phyloP scores from a whole-genome alignment of 2,113 vertebrate species.

The Ptychochromis oligacanthus region DNA sequence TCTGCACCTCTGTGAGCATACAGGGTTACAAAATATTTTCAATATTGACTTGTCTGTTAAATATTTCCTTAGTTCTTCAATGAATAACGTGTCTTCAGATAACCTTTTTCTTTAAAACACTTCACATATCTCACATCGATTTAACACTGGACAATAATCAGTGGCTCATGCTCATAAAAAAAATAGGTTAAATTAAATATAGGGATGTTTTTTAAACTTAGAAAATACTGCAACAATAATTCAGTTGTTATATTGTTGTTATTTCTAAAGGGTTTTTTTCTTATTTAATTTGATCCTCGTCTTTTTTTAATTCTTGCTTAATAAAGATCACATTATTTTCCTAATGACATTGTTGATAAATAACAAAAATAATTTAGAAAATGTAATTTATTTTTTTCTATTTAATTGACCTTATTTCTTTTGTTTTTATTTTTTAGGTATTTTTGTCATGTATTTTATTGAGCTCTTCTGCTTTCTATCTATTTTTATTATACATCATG shows the following conservation, averaged over 20 bases:
- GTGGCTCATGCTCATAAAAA: background rate
- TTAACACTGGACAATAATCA: background rate
- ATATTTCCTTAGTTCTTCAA: background rate
- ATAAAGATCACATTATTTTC: background rate
- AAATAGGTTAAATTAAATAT: background rate
- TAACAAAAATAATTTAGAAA: too few species aligned
- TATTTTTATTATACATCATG: background rate
- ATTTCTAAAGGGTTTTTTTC: too few species aligned
- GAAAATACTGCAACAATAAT: background rate
- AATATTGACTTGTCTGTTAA: background rate
- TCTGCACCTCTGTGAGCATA: background rate
- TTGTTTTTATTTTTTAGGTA: background rate
- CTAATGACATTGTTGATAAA: background rate
- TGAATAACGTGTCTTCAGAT: background rate
- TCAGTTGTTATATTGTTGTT: background rate
- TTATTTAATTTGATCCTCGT: too few species aligned
- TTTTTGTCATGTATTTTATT: background rate
- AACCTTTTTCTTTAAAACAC: too few species aligned
- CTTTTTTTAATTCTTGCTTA: background rate
- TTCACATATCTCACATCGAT: background rate
- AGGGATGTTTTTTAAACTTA: rapidly evolving
- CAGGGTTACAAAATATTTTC: background rate
- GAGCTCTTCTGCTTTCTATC: background rate
- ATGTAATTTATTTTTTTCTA: too few species aligned
- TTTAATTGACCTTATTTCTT: too few species aligned